A percentile compares a stretch with the other conserved stretches of the same genome.
Evolutionary conservation across 1,140 invertebrate species (phyloP).

Genomic region (Zaprionus tsacasi): DNA sequence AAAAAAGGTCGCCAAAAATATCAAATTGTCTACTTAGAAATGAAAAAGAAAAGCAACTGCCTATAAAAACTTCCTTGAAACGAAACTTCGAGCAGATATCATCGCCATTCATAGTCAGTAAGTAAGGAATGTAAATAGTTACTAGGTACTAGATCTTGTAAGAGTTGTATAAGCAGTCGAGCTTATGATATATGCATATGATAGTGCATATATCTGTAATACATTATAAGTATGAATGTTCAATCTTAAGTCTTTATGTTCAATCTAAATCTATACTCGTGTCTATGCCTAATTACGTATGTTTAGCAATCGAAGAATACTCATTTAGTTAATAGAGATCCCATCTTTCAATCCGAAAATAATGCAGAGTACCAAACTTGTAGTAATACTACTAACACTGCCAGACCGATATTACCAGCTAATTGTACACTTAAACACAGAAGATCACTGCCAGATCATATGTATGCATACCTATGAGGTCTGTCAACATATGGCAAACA

Average conservation of each 20-base stretch:
- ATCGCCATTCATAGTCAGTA: conserved; percentile 48
- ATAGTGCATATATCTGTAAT: not conserved
- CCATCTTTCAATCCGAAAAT: conserved; percentile 10
- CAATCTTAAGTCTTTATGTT: conserved; percentile 20
- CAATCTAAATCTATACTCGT: conserved; percentile 1
- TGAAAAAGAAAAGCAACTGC: conserved; percentile 18
- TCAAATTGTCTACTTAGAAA: conserved; percentile 7
- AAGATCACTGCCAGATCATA: conserved; percentile 7
- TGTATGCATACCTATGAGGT: not conserved
- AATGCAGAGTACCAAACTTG: not conserved
- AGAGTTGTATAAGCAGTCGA: conserved; percentile 19
- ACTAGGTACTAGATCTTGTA: conserved; percentile 18
- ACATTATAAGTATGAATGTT: not conserved
- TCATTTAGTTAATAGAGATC: conserved; percentile 61
- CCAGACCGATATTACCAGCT: not conserved
- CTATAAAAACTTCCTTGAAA: conserved; percentile 24
- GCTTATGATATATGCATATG: conserved; percentile 10
- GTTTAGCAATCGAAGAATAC: conserved; percentile 56
- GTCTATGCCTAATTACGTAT: conserved; percentile 37
- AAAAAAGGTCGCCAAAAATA: conserved; percentile 37
- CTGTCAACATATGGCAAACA: too few relatives aligned
- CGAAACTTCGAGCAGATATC: conserved; percentile 35
- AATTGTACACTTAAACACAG: conserved; percentile 28
- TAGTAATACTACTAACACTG: not conserved
- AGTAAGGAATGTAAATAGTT: conserved; percentile 34